Evolutionary conservation across 2,797 vertebrate species (phyloP).

Genomic region (Bucorvus abyssinicus): DNA sequence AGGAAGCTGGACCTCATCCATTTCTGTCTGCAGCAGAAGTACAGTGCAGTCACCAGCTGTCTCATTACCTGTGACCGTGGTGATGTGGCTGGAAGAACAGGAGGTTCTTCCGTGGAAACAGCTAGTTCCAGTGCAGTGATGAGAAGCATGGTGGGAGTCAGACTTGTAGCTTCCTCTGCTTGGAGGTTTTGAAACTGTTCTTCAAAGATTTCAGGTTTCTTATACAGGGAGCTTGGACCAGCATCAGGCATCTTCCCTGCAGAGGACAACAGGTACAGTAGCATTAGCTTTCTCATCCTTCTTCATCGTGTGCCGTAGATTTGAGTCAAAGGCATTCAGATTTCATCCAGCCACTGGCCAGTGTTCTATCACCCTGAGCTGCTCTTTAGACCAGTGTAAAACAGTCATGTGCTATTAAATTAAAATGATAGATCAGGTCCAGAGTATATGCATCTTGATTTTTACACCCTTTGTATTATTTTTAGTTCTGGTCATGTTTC

Average conservation of each 20-base stretch:
- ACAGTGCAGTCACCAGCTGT: neutral
- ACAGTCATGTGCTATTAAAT: neutral
- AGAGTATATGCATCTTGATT: neutral
- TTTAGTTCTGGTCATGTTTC: neutral
- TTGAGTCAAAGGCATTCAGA: neutral
- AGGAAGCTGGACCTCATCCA: neutral
- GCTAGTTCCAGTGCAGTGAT: conserved; percentile 78
- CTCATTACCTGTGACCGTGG: conserved; percentile 86
- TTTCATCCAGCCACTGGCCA: neutral
- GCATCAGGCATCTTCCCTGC: conserved; percentile 73
- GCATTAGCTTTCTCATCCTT: neutral
- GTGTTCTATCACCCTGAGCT: neutral
- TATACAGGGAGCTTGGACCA: conserved; percentile 82
- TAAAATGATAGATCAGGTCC: neutral
- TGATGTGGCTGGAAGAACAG: conserved; percentile 81
- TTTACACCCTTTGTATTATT: neutral
- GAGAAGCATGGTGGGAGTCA: conserved; percentile 61
- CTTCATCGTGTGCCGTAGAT: neutral
- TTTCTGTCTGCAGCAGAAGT: neutral
- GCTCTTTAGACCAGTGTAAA: neutral
- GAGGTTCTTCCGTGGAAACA: conserved; percentile 84
- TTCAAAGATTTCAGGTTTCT: conserved; percentile 77
- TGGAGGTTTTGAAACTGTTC: conserved; percentile 61
- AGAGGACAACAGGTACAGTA: neutral
- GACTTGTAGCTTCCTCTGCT: conserved; percentile 66